Evolutionary conservation across 2,113 vertebrate species (phyloP), one percentile per base, ranked within the genome.

Genomic region (Sander vitreus): DNA sequence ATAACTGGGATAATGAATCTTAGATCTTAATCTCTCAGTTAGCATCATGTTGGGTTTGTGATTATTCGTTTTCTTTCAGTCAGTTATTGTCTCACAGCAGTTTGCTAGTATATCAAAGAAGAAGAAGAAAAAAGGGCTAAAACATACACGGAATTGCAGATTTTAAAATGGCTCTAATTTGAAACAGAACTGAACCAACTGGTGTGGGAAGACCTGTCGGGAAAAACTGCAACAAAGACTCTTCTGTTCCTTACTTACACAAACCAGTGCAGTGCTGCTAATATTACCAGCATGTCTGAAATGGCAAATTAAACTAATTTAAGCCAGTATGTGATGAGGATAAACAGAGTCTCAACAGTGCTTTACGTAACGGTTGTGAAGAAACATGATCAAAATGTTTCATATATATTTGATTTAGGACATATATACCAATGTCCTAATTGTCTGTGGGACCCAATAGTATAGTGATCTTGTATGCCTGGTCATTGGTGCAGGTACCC

Each of bases 251-350:
- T 27, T 23, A 4, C 54, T 50, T 50, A 25, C 45, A 15, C 68
- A 57, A 45, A 53, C 43, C 53, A 58, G 58, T 23, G 18, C 66
- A 69, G 33, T 13, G 43, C n/a, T 50, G 5, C 60, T 73, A 68
- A 81, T 76, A 39, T 77, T 30, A 73, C 60, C 73, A 60, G n/a
- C 60, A 72, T 73, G 78, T 66, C n/a, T 30, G 50, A 68, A 63
- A 68, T 30, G 33, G 63, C 21, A 54, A 76, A 55, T 76, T 27
- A 27, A 48, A 54, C 58, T 76, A 15, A 45, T 25, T 80, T 7
- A 7, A 21, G 11, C 18, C 71, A 1, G 63, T 50, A 23, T 54
- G 58, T 5, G 64, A 54, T 33, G 72, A 74, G 45, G 15, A 58
- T 48, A 21, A 65, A 50, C 27, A 23, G n/a, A 39, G 43, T 23